Evolutionary conservation across 1,140 invertebrate genomes (phyloP).

Genomic region (Drosophila kikkawai): DNA sequence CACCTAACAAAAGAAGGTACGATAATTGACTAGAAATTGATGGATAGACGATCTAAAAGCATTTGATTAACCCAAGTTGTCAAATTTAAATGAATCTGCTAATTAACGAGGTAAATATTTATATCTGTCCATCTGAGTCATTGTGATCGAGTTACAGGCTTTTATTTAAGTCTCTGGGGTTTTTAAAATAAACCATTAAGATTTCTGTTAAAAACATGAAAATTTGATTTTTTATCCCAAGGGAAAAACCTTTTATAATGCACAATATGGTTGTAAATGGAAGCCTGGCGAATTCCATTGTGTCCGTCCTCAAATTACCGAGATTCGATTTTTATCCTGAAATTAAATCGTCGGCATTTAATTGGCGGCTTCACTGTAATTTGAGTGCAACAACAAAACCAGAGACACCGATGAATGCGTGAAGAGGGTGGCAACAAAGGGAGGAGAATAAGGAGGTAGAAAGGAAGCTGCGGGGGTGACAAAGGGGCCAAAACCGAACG

Average conservation of each 20-base stretch:
- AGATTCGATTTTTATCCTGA: conserved; percentile 18
- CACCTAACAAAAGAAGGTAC: neutral
- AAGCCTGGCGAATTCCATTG: conserved; percentile 4
- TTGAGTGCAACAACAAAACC: conserved; percentile 48
- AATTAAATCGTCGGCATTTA: conserved; percentile 19
- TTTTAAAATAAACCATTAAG: neutral
- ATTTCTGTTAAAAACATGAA: neutral
- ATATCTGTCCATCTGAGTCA: neutral
- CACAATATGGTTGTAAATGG: conserved; percentile 9
- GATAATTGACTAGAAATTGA: neutral
- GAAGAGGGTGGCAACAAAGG: conserved; percentile 11
- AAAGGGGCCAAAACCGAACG: conserved; percentile 25
- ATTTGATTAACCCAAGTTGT: conserved; percentile 2
- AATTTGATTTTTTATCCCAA: neutral
- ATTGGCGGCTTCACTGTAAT: conserved; percentile 34
- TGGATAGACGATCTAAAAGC: neutral
- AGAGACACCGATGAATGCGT: conserved; percentile 55
- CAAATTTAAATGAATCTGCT: neutral
- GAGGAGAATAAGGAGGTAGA: neutral
- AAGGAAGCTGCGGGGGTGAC: conserved; percentile 18
- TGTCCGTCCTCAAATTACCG: conserved; percentile 7
- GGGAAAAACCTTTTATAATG: neutral
- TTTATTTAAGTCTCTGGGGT: no score
- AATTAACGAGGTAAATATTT: conserved; percentile 3
- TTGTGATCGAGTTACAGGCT: neutral